Evolutionary conservation across 1,140 invertebrate genomes (phyloP).

Genomic region (Drosophila tristis): DNA sequence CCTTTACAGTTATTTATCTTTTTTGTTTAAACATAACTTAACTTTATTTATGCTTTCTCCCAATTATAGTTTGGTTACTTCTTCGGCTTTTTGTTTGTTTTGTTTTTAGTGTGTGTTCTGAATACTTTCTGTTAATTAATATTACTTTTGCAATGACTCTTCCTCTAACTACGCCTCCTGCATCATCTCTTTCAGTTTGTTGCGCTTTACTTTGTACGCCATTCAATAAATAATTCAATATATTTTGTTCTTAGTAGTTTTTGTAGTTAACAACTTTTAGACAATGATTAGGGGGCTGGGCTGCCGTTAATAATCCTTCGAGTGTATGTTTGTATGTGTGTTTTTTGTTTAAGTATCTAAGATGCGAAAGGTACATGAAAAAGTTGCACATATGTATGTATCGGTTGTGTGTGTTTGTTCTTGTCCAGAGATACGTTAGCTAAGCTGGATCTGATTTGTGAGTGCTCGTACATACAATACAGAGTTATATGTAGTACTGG

Average conservation of each 20-base stretch:
- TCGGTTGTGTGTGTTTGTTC: slow-evolving; percentile 39
- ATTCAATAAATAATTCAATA: slow-evolving; percentile 58
- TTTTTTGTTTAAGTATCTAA: slow-evolving; percentile 67
- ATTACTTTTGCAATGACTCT: slow-evolving; percentile 40
- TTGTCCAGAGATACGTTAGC: slow-evolving; percentile 41
- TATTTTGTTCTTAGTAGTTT: slow-evolving; percentile 48
- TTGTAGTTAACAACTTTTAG: slow-evolving; percentile 61
- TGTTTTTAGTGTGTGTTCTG: slow-evolving; percentile 41
- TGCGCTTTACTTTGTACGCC: slow-evolving; percentile 35
- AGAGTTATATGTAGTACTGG: slow-evolving; percentile 11
- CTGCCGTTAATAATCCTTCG: slow-evolving; percentile 38
- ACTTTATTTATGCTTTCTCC: slow-evolving; percentile 65
- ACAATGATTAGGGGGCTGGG: slow-evolving; percentile 29
- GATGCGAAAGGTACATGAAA: slow-evolving; percentile 81
- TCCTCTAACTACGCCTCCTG: neutral
- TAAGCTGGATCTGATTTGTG: slow-evolving; percentile 28
- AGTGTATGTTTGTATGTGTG: slow-evolving; percentile 17
- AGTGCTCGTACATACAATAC: too few relatives aligned
- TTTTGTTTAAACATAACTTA: slow-evolving; percentile 76
- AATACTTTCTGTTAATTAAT: slow-evolving; percentile 58
- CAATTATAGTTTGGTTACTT: slow-evolving; percentile 50
- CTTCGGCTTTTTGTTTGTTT: slow-evolving; percentile 5
- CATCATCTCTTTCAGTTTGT: slow-evolving; percentile 12
- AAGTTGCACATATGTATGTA: slow-evolving; percentile 62
- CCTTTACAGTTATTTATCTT: slow-evolving; percentile 67